phyloP scores from a whole-genome alignment of 2,888 invertebrate genomes.

The Cryptocheilus praepositus region DNA sequence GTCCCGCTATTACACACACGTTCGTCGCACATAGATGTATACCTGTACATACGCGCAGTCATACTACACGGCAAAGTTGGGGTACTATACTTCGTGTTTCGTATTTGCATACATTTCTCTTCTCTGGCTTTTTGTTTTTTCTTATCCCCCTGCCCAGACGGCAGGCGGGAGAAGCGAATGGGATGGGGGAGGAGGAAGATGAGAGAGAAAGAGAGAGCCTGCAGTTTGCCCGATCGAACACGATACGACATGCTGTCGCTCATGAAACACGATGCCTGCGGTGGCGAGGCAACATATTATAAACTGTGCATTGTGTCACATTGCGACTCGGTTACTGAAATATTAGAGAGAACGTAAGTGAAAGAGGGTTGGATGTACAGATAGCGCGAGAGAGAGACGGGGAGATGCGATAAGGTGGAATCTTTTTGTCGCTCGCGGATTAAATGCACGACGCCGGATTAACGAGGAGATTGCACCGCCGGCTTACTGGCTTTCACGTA shows the following conservation, averaged over 20 bases:
- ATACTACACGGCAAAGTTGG: too few species aligned
- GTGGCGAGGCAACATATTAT: constrained; percentile 10
- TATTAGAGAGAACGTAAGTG: constrained; percentile 4
- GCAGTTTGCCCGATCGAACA: constrained; percentile 8
- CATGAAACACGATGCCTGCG: constrained; percentile 11
- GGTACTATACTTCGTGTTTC: too few species aligned
- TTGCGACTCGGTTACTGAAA: constrained; percentile 11
- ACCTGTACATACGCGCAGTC: too few species aligned
- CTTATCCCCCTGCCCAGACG: background rate
- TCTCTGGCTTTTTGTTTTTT: too few species aligned
- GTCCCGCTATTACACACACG: too few species aligned
- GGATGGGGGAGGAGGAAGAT: background rate
- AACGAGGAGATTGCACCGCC: background rate
- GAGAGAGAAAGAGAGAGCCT: constrained; percentile 5
- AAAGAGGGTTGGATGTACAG: too few species aligned
- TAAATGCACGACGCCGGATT: constrained; percentile 8
- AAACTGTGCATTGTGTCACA: constrained; percentile 16
- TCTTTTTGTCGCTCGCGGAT: constrained; percentile 6
- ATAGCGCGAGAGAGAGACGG: background rate
- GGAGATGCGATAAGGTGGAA: constrained; percentile 3
- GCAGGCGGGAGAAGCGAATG: background rate
- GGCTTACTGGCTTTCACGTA: background rate
- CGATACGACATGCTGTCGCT: constrained; percentile 15
- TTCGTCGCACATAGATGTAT: too few species aligned
- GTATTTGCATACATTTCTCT: too few species aligned